Conservation (phyloP, 2,113 vertebrate genomes). For the Butorides virescens region DNA sequence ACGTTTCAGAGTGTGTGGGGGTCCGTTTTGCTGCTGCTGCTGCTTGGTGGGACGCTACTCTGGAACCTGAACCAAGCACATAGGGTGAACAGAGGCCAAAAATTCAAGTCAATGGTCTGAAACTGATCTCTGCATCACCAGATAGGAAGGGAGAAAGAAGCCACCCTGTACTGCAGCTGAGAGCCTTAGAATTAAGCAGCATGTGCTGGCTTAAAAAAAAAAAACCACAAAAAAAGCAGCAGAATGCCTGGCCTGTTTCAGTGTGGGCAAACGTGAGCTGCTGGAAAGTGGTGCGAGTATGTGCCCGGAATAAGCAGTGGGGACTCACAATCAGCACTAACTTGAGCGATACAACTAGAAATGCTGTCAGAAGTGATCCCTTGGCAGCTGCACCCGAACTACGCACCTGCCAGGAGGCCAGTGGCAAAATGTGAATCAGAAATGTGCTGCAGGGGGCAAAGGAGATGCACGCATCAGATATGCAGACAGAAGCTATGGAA, state of each 20-base stretch:
- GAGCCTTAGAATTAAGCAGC: not conserved
- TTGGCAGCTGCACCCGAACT: not conserved
- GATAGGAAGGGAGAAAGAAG: not conserved
- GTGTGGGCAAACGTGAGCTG: conserved; percentile 19
- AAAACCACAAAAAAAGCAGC: not conserved
- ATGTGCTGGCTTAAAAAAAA: not conserved
- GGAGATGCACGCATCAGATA: not conserved
- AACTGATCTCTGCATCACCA: not conserved
- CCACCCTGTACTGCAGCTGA: not conserved
- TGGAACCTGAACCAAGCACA: not conserved
- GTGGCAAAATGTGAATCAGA: not conserved
- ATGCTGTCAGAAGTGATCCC: not conserved
- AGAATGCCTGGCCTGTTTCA: conserved; percentile 23
- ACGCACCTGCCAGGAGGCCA: not conserved
- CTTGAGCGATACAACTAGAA: not conserved
- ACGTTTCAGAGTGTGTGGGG: not conserved
- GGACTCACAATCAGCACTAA: conserved; percentile 4
- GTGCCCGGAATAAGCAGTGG: conserved; percentile 34
- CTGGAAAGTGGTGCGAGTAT: not conserved
- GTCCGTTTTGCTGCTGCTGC: not conserved
- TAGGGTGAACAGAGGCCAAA: not conserved
- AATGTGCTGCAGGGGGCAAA: not conserved
- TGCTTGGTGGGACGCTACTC: not conserved
- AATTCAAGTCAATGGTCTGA: not conserved
- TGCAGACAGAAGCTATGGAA: not conserved